Evolutionary conservation across 2,888 invertebrate genomes (phyloP), one percentile per base, ranked within the genome.

Genomic region (Melinaea marsaeus): DNA sequence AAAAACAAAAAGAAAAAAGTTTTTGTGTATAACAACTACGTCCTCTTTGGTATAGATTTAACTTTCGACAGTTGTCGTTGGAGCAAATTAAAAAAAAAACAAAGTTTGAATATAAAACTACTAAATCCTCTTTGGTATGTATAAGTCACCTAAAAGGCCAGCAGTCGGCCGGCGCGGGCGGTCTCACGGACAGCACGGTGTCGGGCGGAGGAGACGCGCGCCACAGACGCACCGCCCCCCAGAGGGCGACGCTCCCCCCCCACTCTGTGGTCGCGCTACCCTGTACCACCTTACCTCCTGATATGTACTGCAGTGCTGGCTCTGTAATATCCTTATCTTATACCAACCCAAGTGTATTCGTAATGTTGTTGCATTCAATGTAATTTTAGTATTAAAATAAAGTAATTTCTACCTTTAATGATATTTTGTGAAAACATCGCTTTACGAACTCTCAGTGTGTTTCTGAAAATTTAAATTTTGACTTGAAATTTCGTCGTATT

Each of bases 181-280:
- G 76, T 73, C 87, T 77, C 72, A 83, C 69, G 62, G 88, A 72
- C 56, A 91, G 76, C 62, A 90, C 75, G 9, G 81, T 83, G 77
- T 85, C 75, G 51, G 90, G 84, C 59, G 91, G 79, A 42, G 84
- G 83, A 35, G 85, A 72, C 32, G 81, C 78, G 33, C 82, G 76
- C 86, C 89, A 86, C 65, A 91, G 71, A 3, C 89, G 88, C 58
- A 90, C 75, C 7, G 88, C 72, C 32, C 89, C 88, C 87, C 85
- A 88, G 33, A 90, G 72, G 1, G 84, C 82, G 11, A 86, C 79
- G 13, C 84, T 81, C 42, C 83, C 81, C 33, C 81, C 83, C 80
- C 85, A 86, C 71, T 81, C 85, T 54, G 75, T 70, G 46, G 89
- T 89, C 68, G 79, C 75, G 45, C 72, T 76, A 47, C 88, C 85